phyloP scores from a whole-genome alignment of 2,888 invertebrate species.

The Priocnemis perturbator region DNA sequence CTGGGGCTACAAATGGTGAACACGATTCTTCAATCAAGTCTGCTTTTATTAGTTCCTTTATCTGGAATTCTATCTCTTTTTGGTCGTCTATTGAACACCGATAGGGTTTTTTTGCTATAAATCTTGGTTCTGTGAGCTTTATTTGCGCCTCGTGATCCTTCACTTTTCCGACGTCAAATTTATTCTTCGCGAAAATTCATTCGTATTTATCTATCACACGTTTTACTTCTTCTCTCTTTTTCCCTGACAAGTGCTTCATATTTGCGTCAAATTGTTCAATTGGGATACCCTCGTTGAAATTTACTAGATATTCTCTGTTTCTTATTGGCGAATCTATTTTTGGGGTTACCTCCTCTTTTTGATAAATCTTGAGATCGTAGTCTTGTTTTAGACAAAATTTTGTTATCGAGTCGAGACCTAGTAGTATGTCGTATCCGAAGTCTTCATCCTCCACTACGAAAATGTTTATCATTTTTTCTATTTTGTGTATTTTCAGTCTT shows the following conservation, averaged over 20 bases:
- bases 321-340: not conserved
- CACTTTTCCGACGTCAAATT: slow-evolving; percentile 38
- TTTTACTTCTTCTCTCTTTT: slow-evolving; percentile 26
- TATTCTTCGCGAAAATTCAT: slow-evolving; percentile 29
- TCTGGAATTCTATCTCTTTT: slow-evolving; percentile 42
- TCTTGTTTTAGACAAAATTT: slow-evolving; percentile 35
- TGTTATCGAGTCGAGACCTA: slow-evolving; percentile 29
- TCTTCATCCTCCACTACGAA: not conserved
- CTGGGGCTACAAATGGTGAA: slow-evolving; percentile 33
- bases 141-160: slow-evolving; percentile 36
- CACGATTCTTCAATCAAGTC: slow-evolving; percentile 42
- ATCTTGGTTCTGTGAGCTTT: slow-evolving; percentile 38
- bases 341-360: slow-evolving; percentile 5
- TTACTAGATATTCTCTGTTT: slow-evolving; percentile 4
- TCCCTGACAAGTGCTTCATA: not conserved
- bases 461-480: not conserved
- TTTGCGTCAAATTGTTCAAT: not conserved
- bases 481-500: not conserved
- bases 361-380: slow-evolving; percentile 33
- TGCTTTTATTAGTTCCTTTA: slow-evolving; percentile 30
- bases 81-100: slow-evolving; percentile 38
- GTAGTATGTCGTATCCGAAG: not conserved
- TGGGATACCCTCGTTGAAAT: slow-evolving; percentile 2
- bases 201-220: slow-evolving; percentile 7
- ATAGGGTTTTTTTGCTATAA: slow-evolving; percentile 40